Evolutionary conservation across 2,888 invertebrate species (phyloP), one percentile per base, ranked within the genome.

Genomic region (Ormyrus labotus): DNA sequence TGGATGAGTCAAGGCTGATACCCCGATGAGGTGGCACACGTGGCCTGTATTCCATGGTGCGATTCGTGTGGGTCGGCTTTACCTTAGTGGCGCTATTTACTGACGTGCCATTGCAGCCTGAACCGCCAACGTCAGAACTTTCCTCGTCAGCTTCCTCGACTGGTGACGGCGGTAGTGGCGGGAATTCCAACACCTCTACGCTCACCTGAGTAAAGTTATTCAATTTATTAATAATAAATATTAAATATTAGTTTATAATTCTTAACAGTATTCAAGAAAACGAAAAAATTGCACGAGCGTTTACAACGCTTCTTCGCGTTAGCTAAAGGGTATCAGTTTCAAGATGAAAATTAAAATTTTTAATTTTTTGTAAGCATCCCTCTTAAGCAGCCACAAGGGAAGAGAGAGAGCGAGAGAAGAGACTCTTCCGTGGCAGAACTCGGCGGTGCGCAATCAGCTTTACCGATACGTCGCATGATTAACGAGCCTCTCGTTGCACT

Each of bases 91-190:
- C 51, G 84, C 83, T 96, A 90, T 95, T 83, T 19, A 84, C 81
- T 96, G 90, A 95, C 95, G 11, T 95, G 13, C 80, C 80, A 69
- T 70, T 84, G 83, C 70, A 78, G 0, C 69, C 85, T 74, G 86
- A 86, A 78, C 88, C 88, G 3, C 88, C 90, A 9, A 90, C 93
- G 91, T 95, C 95, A 50, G 94, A 94, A 86, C 95, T 95, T 86
- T 95, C 95, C 85, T 95, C 94, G 85, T 94, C 94, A 80, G 94
- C 95, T 91, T 96, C 96, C 90, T 95, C 95, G 9, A 95, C 95
- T 0, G 96, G 96, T 0, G 96, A 96, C 0, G 96, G 96, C 8
- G 96, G 96, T 81, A 96, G 91, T 57, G 96, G 96, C 34, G 96
- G 96, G 87, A 96, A 94, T 85, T 93, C 94, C 84, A 95, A 92